Evolutionary conservation across 2,113 vertebrate species (phyloP).

Genomic region (Esox niger): DNA sequence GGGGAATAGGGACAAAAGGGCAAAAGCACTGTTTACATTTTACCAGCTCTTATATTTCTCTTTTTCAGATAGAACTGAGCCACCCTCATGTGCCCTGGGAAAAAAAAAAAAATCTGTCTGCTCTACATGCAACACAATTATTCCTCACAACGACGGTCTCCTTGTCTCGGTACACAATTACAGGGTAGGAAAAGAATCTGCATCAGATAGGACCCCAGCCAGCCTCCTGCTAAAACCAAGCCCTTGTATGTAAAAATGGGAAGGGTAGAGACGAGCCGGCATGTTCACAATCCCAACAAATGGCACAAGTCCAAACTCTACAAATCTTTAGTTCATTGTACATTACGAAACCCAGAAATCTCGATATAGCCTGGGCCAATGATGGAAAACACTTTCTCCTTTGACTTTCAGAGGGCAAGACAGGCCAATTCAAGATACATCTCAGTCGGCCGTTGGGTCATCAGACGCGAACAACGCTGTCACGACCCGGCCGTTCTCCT

Average conservation of each 20-base stretch:
- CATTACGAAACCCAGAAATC: too few relatives aligned
- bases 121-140: neutral
- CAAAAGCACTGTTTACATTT: neutral
- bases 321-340: too few relatives aligned
- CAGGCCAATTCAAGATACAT: neutral
- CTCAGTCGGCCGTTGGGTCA: neutral
- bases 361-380: too few relatives aligned
- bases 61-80: neutral
- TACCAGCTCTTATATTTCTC: neutral
- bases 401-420: too few relatives aligned
- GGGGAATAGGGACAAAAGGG: neutral
- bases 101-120: neutral
- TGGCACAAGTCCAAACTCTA: too few relatives aligned
- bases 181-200: neutral
- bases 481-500: slow-evolving; percentile 10
- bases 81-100: neutral
- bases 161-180: slow-evolving; percentile 6
- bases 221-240: slow-evolving; percentile 12
- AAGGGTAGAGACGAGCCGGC: neutral
- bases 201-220: slow-evolving; percentile 16
- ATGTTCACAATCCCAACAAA: too few relatives aligned
- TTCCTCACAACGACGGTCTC: slow-evolving; percentile 7
- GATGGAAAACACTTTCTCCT: too few relatives aligned
- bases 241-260: slow-evolving; percentile 6
- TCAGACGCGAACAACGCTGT: neutral